Evolutionary conservation across 37 sponge, comb jelly and placozoan genomes (phyloP).

Genomic region (Oscarella lobularis): DNA sequence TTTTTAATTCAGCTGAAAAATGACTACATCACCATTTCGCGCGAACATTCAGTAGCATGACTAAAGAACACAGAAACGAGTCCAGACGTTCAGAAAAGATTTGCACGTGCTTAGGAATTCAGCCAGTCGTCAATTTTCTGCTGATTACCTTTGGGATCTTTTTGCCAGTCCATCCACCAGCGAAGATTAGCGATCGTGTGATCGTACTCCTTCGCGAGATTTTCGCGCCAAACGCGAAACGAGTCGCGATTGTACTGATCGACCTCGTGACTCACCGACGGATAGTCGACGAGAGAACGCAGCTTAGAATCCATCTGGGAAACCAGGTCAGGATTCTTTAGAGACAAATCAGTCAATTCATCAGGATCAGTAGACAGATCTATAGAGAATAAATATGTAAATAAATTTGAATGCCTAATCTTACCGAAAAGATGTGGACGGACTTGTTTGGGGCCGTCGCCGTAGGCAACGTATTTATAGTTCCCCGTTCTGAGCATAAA

Average conservation of each 20-base stretch:
- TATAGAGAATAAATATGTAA: too few species aligned
- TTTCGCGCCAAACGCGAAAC: constrained; percentile 4
- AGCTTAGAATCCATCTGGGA: neutral
- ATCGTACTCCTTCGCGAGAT: constrained; percentile 11
- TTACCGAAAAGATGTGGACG: too few species aligned
- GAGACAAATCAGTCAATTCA: neutral
- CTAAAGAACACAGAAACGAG: too few species aligned
- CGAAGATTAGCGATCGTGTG: constrained; percentile 10
- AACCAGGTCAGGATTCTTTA: neutral
- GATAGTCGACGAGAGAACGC: constrained; percentile 6
- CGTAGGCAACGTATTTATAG: constrained; percentile 14
- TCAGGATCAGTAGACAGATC: constrained; percentile 13
- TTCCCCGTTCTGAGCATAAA: constrained; percentile 11
- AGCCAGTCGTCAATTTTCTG: constrained; percentile 13
- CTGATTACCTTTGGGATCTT: constrained; percentile 3
- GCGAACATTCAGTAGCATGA: too few species aligned
- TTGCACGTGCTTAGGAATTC: too few species aligned
- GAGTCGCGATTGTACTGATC: constrained; percentile 4
- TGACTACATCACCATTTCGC: too few species aligned
- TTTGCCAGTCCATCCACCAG: constrained; percentile 10
- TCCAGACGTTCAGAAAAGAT: too few species aligned
- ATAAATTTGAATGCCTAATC: too few species aligned
- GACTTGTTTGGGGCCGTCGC: constrained; percentile 9
- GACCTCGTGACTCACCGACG: constrained; percentile 1
- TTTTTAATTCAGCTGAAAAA: too few species aligned